Percentiles rank a stretch among this genome's conserved stretches.
phyloP scores from a whole-genome alignment of 2,113 vertebrate genomes.

The Anser cygnoides region DNA sequence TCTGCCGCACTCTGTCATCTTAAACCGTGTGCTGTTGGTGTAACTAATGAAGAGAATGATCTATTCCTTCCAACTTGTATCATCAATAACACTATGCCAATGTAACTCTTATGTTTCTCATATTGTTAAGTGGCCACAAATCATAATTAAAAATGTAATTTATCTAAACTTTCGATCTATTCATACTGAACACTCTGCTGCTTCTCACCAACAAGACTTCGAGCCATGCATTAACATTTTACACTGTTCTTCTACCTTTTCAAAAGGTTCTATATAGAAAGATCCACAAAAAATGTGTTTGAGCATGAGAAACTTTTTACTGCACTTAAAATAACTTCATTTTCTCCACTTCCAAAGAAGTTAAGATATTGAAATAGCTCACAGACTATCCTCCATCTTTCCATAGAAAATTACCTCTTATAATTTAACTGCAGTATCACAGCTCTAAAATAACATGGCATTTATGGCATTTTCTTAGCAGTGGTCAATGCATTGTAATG shows the following conservation, averaged over 20 bases:
- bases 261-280: neutral
- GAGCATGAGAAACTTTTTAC: neutral
- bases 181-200: neutral
- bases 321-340: neutral
- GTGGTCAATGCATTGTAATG: neutral
- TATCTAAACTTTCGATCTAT: neutral
- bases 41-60: neutral
- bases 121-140: conserved; percentile 27
- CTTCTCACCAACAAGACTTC: neutral
- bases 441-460: neutral
- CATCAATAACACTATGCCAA: neutral
- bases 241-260: neutral
- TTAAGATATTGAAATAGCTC: neutral
- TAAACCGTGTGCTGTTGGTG: neutral
- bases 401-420: neutral
- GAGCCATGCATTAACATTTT: neutral
- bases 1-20: neutral
- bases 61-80: neutral
- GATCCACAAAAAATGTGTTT: neutral
- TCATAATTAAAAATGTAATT: neutral
- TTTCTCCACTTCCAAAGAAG: neutral
- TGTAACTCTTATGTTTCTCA: neutral
- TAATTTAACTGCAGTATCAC: neutral
- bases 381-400: neutral
- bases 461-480: neutral